Percentiles rank a stretch among this genome's conserved stretches.
Evolutionary conservation across 2,797 vertebrate genomes (phyloP).

Genomic region (Eutrigla gurnardus): DNA sequence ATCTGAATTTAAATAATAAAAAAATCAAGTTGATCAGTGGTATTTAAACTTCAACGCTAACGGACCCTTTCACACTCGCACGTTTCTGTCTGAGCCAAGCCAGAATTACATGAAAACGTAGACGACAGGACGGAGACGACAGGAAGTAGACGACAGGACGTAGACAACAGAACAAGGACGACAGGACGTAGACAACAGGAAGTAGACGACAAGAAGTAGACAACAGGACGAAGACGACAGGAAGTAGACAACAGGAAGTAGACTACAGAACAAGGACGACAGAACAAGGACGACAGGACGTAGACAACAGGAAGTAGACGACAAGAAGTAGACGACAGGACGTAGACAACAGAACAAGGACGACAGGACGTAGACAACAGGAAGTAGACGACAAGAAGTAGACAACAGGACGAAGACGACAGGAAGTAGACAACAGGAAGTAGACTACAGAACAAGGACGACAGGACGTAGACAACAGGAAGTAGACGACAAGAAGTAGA

Average conservation of each 20-base stretch:
- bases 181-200: neutral
- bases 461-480: neutral
- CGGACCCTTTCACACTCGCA: neutral
- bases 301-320: neutral
- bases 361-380: neutral
- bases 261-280: too few relatives aligned
- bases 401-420: neutral
- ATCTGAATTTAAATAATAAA: too few relatives aligned
- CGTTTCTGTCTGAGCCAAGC: neutral
- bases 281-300: neutral
- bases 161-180: neutral
- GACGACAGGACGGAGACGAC: too few relatives aligned
- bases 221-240: neutral
- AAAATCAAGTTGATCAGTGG: neutral
- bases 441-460: too few relatives aligned
- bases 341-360: neutral
- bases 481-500: neutral
- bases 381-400: neutral
- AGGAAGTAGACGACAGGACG: too few relatives aligned
- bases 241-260: neutral
- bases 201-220: neutral
- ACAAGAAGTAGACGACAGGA: too few relatives aligned
- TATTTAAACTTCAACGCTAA: neutral
- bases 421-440: rapidly evolving
- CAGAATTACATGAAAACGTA: neutral